phyloP scores from a whole-genome alignment of 2,113 vertebrate species.

The Ammospiza caudacuta region DNA sequence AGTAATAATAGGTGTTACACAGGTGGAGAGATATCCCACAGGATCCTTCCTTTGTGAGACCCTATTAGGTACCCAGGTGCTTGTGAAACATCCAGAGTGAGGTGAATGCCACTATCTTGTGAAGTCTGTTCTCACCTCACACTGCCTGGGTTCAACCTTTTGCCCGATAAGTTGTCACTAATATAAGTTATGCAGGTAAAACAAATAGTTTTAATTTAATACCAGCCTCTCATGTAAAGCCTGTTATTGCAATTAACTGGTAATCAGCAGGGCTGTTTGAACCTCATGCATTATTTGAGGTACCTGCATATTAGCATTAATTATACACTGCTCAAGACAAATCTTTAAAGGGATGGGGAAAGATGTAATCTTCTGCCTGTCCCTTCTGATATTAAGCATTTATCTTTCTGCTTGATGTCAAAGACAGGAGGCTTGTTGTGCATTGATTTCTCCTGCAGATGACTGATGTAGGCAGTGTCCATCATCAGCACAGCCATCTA shows the following conservation, averaged over 20 bases:
- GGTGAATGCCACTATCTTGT: neutral
- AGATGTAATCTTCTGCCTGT: neutral
- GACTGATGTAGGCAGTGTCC: neutral
- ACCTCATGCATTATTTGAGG: neutral
- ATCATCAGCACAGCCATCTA: neutral
- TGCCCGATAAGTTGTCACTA: neutral
- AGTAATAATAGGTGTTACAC: neutral
- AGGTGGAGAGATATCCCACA: neutral
- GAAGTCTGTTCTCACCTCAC: neutral
- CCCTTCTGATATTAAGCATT: neutral
- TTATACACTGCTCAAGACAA: neutral
- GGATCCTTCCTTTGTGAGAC: neutral
- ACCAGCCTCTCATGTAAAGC: neutral
- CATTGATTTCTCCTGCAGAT: slow-evolving; percentile 4
- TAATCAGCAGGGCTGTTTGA: neutral
- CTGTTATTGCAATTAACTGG: neutral
- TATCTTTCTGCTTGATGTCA: neutral
- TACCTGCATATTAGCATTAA: neutral
- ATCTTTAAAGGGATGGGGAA: neutral
- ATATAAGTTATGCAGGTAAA: neutral
- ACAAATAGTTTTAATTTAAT: neutral
- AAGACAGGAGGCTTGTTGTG: neutral
- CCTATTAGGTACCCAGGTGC: neutral
- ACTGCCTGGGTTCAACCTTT: neutral
- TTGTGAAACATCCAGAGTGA: neutral